A percentile compares a stretch with the other conserved stretches of the same genome.
phyloP scores from a whole-genome alignment of 1,140 invertebrate species.

The Mamestra configurata region DNA sequence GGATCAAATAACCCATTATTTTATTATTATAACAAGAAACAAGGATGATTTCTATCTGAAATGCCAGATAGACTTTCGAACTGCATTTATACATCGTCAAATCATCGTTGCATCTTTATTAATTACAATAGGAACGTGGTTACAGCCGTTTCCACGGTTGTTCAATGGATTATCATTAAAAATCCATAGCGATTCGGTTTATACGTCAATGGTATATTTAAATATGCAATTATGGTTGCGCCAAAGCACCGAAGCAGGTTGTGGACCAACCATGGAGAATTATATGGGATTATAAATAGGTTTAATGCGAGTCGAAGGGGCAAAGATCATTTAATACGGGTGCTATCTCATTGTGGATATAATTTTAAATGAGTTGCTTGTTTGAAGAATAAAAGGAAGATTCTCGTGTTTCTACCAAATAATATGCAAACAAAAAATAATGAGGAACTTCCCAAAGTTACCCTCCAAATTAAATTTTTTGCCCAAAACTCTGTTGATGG shows the following conservation, averaged over 20 bases:
- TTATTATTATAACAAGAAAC: neutral
- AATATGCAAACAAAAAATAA: too few relatives aligned
- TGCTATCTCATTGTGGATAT: slow-evolving; percentile 2
- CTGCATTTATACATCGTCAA: neutral
- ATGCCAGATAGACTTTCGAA: slow-evolving; percentile 9
- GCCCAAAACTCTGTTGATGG: too few relatives aligned
- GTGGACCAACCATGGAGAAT: neutral
- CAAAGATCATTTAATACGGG: neutral
- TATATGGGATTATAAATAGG: slow-evolving; percentile 23
- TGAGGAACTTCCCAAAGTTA: too few relatives aligned
- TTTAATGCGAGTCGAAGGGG: slow-evolving; percentile 9
- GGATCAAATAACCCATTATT: neutral
- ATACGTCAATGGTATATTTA: slow-evolving; percentile 8
- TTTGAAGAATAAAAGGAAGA: neutral
- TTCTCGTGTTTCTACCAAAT: too few relatives aligned
- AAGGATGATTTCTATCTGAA: neutral
- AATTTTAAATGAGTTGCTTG: neutral
- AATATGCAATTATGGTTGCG: slow-evolving; percentile 10
- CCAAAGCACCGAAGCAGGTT: slow-evolving; percentile 22
- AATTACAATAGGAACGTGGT: neutral
- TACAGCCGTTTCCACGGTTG: neutral
- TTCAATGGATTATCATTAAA: slow-evolving; percentile 28
- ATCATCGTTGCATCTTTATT: neutral
- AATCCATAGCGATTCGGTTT: slow-evolving; percentile 8
- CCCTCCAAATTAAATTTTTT: too few relatives aligned